Evolutionary conservation across 64 coral and sea anemone genomes (phyloP).

Genomic region (Platygyra sinensis): DNA sequence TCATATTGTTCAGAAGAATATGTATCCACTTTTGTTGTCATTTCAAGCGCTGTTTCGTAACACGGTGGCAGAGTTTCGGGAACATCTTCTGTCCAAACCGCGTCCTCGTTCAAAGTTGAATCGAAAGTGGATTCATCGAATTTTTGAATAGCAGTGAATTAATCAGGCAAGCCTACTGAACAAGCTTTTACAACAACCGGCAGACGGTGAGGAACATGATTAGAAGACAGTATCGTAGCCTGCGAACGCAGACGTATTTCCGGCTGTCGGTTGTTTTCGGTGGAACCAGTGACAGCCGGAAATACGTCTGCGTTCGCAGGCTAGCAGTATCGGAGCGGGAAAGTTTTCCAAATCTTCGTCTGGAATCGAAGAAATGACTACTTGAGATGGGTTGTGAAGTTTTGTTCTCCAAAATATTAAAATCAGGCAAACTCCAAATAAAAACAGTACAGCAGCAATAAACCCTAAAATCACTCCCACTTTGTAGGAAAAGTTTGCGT

Average conservation of each 20-base stretch:
- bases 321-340: neutral
- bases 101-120: neutral
- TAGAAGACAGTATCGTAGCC: too few relatives aligned
- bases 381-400: neutral
- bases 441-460: neutral
- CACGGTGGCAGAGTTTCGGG: neutral
- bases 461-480: too few relatives aligned
- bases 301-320: too few relatives aligned
- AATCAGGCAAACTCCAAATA: neutral
- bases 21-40: too few relatives aligned
- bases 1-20: too few relatives aligned
- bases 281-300: too few relatives aligned
- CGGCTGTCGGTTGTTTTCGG: too few relatives aligned
- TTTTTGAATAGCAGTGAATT: neutral
- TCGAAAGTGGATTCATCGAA: neutral
- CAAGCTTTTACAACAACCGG: neutral
- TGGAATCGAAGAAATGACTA: neutral
- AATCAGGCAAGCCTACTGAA: neutral
- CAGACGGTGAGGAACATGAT: neutral
- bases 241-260: too few relatives aligned
- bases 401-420: neutral
- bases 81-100: neutral
- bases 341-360: neutral
- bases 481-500: too few relatives aligned
- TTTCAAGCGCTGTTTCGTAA: constrained; percentile 17